phyloP scores from a whole-genome alignment of 1,140 invertebrate species.

The Leptestheria dahalacensis region DNA sequence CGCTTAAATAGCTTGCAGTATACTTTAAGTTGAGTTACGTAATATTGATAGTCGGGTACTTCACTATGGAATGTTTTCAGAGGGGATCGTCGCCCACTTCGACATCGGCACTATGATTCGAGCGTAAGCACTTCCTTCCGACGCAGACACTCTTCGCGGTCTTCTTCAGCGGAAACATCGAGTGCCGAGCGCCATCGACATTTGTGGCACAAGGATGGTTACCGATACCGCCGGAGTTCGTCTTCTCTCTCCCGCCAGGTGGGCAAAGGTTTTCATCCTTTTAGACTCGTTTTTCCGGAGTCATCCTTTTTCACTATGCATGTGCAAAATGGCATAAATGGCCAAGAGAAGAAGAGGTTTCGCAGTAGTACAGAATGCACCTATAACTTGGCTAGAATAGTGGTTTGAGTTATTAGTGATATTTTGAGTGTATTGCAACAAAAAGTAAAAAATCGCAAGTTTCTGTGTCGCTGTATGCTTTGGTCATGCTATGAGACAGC shows the following conservation, averaged over 20 bases:
- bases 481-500: too few relatives aligned
- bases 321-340: background rate
- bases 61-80: background rate
- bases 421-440: too few relatives aligned
- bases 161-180: background rate
- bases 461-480: too few relatives aligned
- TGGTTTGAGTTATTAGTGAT: too few relatives aligned
- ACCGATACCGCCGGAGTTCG: background rate
- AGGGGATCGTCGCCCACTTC: background rate
- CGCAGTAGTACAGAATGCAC: too few relatives aligned
- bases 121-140: constrained; percentile 7
- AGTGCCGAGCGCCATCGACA: background rate
- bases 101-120: background rate
- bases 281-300: background rate
- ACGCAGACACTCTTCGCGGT: constrained; percentile 3
- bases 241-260: background rate
- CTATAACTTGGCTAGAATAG: too few relatives aligned
- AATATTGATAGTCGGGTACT: background rate
- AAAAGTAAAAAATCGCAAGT: too few relatives aligned
- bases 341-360: too few relatives aligned
- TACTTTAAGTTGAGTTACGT: background rate
- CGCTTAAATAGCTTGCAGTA: background rate
- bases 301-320: background rate
- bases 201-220: background rate
- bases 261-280: background rate